Base-by-base conservation (phyloP, 1,140 invertebrate species). In the Trichomalopsis sarcophagae region DNA sequence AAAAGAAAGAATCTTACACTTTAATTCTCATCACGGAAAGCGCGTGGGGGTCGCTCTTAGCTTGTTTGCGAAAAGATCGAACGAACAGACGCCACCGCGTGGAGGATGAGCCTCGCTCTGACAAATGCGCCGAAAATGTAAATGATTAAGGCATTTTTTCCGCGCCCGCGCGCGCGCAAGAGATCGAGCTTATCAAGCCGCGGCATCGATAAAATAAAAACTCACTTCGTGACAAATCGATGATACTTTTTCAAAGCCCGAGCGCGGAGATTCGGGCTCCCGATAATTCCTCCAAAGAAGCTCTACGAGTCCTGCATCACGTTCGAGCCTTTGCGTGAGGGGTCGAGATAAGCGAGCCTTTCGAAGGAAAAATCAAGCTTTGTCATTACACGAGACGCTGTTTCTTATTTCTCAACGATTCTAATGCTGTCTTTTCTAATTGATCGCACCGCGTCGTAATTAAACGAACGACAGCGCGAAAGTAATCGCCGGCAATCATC, bases 161-260 rank as follows among this genome's bases (percentile, higher is more conserved):
- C 68, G 40, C 40, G 40, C 40, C 0, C 36, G 40, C 40, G 40
- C 36, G 17, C 23, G 17, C 30, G n/a, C n/a, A 33, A 33, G 33
- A 2, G 33, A 36, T n/a, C n/a, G 40, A n/a, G 75, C 62, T 78
- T 84, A 78, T 84, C 82, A 30, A 71, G 69, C 44, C 11, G 30
- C 14, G 17, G 55, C 21, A 84, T 84, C 77, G 83, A 84, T 79
- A 78, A 66, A 83, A 84, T 79, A 78, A 66, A 83, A 84, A 33
- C 23, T 68, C 21, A 62, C 68, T 82, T 82, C 33, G 81, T 86
- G 76, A 86, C 74, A 81, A 85, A 85, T 81, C 76, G 30, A 40
- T 4, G 30, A 76, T 81, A 77, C 55, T 81, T 85, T 81, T 85
- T 76, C 76, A 81, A 76, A 27, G 71, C 30, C 55, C 14, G 7